These are phyloP conservation scores for Corapipo altera DNA, from an alignment of 2,113 vertebrate species.

Conservation along the genomic window DNA sequence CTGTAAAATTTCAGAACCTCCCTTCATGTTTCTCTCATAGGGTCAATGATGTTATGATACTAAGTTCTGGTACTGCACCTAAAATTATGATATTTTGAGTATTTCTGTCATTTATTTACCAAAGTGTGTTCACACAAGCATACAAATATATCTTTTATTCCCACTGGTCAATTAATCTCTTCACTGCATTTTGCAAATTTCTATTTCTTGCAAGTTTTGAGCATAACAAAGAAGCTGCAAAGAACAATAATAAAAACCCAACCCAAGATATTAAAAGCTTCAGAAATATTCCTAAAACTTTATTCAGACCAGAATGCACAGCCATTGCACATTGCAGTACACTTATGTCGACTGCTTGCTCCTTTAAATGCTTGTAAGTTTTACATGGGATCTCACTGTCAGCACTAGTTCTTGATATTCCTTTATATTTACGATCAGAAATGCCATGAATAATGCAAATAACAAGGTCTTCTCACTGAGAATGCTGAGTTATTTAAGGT, in stretches of 20 bases:
- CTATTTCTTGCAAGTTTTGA: background rate
- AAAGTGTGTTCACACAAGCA: background rate
- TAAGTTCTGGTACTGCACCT: background rate
- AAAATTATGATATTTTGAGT: background rate
- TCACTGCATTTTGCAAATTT: background rate
- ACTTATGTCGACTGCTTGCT: background rate
- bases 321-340: background rate
- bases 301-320: background rate
- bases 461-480: constrained; percentile 25
- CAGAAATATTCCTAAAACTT: background rate
- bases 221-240: background rate
- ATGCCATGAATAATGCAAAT: constrained; percentile 46
- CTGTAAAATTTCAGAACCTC: background rate
- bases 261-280: background rate
- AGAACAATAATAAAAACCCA: background rate
- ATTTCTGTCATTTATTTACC: background rate
- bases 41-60: background rate
- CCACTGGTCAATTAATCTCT: background rate
- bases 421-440: constrained; percentile 5
- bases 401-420: background rate
- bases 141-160: background rate
- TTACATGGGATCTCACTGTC: background rate
- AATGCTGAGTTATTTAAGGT: constrained; percentile 30
- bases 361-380: background rate
- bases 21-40: background rate